These are phyloP conservation scores for Tragelaphus eurycerus DNA, from an alignment of 2,797 vertebrate genomes.

Conservation along the genomic window DNA sequence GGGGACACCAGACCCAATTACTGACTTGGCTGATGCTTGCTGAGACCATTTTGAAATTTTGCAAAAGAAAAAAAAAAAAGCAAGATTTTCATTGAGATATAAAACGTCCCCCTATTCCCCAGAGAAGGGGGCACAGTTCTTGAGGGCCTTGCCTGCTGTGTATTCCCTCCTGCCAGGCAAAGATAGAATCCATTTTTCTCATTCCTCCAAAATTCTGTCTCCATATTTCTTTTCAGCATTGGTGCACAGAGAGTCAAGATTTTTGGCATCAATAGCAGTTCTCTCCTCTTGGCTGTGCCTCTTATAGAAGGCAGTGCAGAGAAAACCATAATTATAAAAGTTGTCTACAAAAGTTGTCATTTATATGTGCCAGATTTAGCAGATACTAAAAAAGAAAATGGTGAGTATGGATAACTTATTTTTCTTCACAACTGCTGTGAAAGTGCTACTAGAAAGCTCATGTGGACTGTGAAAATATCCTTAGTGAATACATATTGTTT, in stretches of 20 bases:
- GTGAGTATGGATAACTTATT: not conserved
- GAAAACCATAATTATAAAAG: not conserved
- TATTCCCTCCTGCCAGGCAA: not conserved
- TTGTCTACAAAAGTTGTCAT: not conserved
- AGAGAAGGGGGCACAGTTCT: not conserved
- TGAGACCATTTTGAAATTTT: not conserved
- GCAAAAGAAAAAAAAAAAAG: not conserved
- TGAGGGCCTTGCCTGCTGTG: not conserved
- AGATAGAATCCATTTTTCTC: not conserved
- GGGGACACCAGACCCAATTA: not conserved
- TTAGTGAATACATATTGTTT: not conserved
- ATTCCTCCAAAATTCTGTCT: not conserved
- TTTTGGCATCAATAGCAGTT: not conserved
- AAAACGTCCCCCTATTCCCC: not conserved
- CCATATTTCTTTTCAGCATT: not conserved
- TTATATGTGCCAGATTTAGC: not conserved
- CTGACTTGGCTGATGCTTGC: not conserved
- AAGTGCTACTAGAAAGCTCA: not conserved
- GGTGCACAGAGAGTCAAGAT: not conserved
- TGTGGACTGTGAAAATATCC: not conserved
- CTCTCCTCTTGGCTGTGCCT: not conserved
- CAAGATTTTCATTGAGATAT: not conserved
- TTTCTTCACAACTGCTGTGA: not conserved
- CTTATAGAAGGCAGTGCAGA: not conserved
- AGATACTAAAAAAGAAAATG: not conserved